Base-by-base conservation (phyloP, 2,888 invertebrate genomes). In the Hypolimnas misippus region DNA sequence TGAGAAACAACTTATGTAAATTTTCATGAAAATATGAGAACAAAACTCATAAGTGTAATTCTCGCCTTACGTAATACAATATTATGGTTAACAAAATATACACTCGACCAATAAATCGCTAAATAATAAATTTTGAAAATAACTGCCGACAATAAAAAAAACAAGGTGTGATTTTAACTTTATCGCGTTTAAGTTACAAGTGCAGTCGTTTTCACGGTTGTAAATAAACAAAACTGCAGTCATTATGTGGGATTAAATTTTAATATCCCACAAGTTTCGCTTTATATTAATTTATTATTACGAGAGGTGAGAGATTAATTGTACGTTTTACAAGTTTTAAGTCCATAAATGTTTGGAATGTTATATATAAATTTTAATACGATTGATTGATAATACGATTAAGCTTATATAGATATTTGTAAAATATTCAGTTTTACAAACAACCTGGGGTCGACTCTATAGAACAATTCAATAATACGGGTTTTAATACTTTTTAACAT, bases 101-200 rank as follows among this genome's bases (percentile, higher is more conserved):
- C 21, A 52, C 2, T 2, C 17, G 8, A 8, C 29, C 38, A 44
- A 58, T 62, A 55, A 55, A 59, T 52, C 61, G 17, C 29, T 61
- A 40, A 33, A 38, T 21, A 19, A 38, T 33, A 35, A 57, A 66
- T 31, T n/a, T n/a, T n/a, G n/a, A 42, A 49, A 52, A 40, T 63
- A 42, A 65, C 44, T 12, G 57, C 53, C 35, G 14, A 25, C 17
- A 19, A 63, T 60, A 60, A 63, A 66, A n/a, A 53, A 49, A 57
- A 25, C 16, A 35, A 60, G 63, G 61, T 60, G 63, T 54, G 57
- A 66, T 57, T 61, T 61, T 63, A 44, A 66, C 42, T 54, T 61
- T 49, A 50, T 8, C 53, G 8, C 31, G 33, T 55, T 56, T 51
- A 46, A 21, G 17, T 42, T 40, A 31, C 46, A 35, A 38, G 1